Percentiles rank a stretch among this genome's conserved stretches.
These are phyloP conservation scores for Troides helena DNA, from an alignment of 2,888 invertebrate species.

Conservation along the genomic window DNA sequence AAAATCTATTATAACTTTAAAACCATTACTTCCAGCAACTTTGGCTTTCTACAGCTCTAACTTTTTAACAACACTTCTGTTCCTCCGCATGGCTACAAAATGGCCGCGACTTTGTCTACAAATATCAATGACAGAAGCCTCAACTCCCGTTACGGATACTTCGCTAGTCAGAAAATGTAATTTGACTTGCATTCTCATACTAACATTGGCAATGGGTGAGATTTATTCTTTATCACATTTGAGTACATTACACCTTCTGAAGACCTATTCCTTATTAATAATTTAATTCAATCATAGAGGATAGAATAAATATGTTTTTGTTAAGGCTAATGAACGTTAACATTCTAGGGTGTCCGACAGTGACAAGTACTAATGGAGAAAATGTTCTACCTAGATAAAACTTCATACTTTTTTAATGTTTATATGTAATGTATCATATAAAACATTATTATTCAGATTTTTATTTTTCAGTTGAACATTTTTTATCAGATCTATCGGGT, in stretches of 20 bases:
- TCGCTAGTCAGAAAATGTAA: constrained; percentile 48
- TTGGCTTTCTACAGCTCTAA: constrained; percentile 49
- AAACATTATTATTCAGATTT: constrained; percentile 4
- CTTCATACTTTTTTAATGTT: no score
- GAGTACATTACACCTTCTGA: not conserved
- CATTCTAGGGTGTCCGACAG: no score
- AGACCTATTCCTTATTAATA: no score
- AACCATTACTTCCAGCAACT: constrained; percentile 44
- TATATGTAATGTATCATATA: not conserved
- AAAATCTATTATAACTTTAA: not conserved
- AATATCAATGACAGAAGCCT: constrained; percentile 49
- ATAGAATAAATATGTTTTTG: no score
- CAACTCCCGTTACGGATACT: constrained; percentile 48
- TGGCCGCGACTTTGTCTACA: constrained; percentile 54
- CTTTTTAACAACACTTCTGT: constrained; percentile 45
- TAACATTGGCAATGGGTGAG: constrained; percentile 50
- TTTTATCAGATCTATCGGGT: constrained; percentile 45
- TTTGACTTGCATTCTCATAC: constrained; percentile 42
- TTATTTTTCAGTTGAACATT: constrained; percentile 55
- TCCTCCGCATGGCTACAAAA: constrained; percentile 50
- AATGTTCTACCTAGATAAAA: no score
- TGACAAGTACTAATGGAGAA: no score
- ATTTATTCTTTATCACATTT: not conserved
- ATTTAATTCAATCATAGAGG: no score
- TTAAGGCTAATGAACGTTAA: no score